Base-by-base conservation (phyloP, 1,140 invertebrate species). In the Drepana arcuata region DNA sequence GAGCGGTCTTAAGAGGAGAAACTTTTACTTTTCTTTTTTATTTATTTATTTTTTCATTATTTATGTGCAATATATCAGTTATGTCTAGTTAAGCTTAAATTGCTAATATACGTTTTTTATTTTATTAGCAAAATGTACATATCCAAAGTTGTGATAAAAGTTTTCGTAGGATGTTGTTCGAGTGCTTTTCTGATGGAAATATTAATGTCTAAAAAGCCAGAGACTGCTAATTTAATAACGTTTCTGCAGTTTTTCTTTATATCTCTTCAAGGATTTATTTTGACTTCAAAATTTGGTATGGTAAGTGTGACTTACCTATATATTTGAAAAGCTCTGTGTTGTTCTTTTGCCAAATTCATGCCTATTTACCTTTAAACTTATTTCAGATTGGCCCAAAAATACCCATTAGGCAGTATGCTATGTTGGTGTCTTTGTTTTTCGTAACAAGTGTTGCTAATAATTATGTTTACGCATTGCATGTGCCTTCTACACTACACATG, bases 181-280 rank as follows among this genome's bases (percentile, higher is more conserved):
- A 79, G 63, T 52, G 47, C 70, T 34, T 79, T 73, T 57, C 40
- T 81, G 11, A 81, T 81, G 74, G 77, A 81, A 75, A 75, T 81
- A 39, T 40, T 81, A 27, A 73, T 81, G 70, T 44, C 59, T 29
- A 57, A 32, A 34, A 50, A 42, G 7, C 62, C 77, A 7, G 26
- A 66, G 11, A 63, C 61, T 47, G 72, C 71, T 2, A 74, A 72
- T 59, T 52, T 81, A 14, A 55, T 81, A 30, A 78, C 77, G 15
- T 78, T 65, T 29, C 48, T 77, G 7, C 77, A 81, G 35, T 77
- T 74, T 31, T 55, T 77, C 6, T 70, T 70, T 48, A 71, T 78
- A 16, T 28, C 62, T 32, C 25, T 77, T 39, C 61, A 81, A 35
- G 69, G 73, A 11, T 53, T 72, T 23, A 26, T 70, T 35, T 53